Evolutionary conservation across 2,888 invertebrate species (phyloP).

Genomic region (Sarcophaga variegata): DNA sequence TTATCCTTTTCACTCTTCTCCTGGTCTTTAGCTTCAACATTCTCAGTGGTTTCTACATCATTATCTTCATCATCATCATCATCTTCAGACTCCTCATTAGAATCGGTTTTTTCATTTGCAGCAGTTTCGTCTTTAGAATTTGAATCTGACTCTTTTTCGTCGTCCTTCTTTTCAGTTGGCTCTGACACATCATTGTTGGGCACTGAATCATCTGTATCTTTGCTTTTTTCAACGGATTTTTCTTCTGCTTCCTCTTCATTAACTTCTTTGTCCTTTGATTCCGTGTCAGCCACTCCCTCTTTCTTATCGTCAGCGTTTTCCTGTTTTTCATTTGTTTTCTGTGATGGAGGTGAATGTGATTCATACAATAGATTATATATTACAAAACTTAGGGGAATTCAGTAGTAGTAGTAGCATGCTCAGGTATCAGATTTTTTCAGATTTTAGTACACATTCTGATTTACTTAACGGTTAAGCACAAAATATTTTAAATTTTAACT

Average conservation of each 20-base stretch:
- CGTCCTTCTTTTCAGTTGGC: background rate
- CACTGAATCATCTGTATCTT: background rate
- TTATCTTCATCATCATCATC: background rate
- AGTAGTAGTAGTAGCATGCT: too few relatives aligned
- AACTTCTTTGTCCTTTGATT: conserved; percentile 10
- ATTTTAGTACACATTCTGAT: too few relatives aligned
- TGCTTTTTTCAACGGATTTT: background rate
- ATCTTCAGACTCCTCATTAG: conserved; percentile 2
- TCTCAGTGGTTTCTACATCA: background rate
- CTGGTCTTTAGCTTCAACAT: background rate
- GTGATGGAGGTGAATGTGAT: background rate
- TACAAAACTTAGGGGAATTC: too few relatives aligned
- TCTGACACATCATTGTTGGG: background rate
- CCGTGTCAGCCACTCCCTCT: background rate
- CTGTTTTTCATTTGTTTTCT: conserved; percentile 4
- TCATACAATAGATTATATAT: too few relatives aligned
- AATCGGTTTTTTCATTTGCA: background rate
- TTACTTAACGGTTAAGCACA: too few relatives aligned
- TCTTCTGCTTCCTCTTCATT: conserved; percentile 2
- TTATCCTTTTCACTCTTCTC: conserved; percentile 2
- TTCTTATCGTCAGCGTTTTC: conserved; percentile 12
- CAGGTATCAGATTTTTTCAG: too few relatives aligned
- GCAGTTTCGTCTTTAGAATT: background rate
- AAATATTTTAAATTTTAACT: too few relatives aligned
- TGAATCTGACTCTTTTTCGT: background rate